These are phyloP conservation scores for Cataglyphis cursor DNA, from an alignment of 2,888 invertebrate species.

Conservation along the genomic window DNA sequence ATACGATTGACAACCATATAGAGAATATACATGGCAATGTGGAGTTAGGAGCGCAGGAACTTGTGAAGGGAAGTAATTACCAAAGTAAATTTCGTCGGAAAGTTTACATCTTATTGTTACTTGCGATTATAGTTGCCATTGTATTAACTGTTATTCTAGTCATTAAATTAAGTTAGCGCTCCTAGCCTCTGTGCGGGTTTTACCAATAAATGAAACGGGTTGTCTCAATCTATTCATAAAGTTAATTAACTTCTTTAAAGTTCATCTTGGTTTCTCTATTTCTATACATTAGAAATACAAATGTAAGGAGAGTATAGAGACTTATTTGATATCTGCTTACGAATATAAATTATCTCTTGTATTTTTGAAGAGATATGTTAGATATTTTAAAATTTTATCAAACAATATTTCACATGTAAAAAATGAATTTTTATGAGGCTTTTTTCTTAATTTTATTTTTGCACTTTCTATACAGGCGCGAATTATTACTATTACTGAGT, in stretches of 20 bases:
- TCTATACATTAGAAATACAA: conserved; percentile 65
- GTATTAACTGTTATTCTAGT: conserved; percentile 90
- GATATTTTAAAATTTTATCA: conserved; percentile 44
- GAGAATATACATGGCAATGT: conserved; percentile 92
- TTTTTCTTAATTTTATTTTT: conserved; percentile 24
- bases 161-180: conserved; percentile 85
- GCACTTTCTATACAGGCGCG: not conserved
- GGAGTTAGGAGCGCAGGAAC: conserved; percentile 92
- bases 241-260: conserved; percentile 54
- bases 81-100: conserved; percentile 93
- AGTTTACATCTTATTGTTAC: conserved; percentile 91
- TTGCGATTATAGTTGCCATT: conserved; percentile 90
- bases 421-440: conserved; percentile 35
- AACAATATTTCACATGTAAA: conserved; percentile 36
- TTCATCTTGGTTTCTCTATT: conserved; percentile 61
- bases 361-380: conserved; percentile 10
- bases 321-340: conserved; percentile 73
- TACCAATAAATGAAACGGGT: conserved; percentile 77
- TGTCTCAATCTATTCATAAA: conserved; percentile 80
- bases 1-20: conserved; percentile 94
- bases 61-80: conserved; percentile 93
- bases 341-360: conserved; percentile 51
- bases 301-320: conserved; percentile 73
- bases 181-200: conserved; percentile 76
- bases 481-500: conserved; percentile 8